Conservation (phyloP, 1,140 invertebrate genomes). For the Lepidostoma basale region DNA sequence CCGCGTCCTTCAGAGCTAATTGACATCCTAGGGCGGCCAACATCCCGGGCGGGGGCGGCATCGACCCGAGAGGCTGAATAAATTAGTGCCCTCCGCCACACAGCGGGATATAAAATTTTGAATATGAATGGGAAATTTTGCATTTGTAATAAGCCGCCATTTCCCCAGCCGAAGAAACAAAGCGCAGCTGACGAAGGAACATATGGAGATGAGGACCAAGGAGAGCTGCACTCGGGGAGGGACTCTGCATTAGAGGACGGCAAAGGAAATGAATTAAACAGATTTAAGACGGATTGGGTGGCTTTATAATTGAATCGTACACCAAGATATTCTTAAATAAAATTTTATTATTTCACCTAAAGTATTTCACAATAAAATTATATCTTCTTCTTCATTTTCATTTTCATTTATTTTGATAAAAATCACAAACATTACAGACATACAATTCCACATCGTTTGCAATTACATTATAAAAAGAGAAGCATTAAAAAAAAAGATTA, state of each 20-base stretch:
- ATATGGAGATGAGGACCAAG: constrained; percentile 66
- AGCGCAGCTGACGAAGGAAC: constrained; percentile 66
- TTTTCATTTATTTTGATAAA: no score
- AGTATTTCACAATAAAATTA: no score
- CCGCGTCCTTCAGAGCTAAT: constrained; percentile 34
- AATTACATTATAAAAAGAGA: no score
- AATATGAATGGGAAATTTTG: constrained; percentile 88
- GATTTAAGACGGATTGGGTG: no score
- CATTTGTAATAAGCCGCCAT: constrained; percentile 74
- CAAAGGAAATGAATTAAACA: neutral
- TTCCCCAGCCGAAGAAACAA: constrained; percentile 60
- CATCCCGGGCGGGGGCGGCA: constrained; percentile 37
- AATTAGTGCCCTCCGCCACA: constrained; percentile 67
- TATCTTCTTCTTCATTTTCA: no score
- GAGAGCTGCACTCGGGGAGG: neutral
- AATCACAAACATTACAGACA: no score
- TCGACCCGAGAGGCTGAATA: constrained; percentile 59
- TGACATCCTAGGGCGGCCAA: constrained; percentile 39
- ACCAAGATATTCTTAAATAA: no score
- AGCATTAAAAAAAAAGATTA: no score
- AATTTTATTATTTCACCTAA: no score
- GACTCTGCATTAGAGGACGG: neutral
- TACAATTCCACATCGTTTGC: no score
- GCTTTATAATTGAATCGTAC: no score
- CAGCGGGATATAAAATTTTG: constrained; percentile 83